Evolutionary conservation across 2,113 vertebrate genomes (phyloP).

Genomic region (Centropus unirufus): DNA sequence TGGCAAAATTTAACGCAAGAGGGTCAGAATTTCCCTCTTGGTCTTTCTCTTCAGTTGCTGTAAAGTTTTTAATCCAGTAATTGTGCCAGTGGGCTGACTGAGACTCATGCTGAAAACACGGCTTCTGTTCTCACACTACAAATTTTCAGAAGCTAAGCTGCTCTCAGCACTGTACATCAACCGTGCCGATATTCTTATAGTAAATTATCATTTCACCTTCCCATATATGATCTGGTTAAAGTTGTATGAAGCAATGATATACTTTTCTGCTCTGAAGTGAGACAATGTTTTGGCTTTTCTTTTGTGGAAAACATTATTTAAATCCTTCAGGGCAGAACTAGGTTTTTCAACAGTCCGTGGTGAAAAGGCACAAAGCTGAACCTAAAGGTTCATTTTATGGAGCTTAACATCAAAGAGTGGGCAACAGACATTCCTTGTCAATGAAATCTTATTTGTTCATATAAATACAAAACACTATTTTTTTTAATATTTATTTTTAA

Average conservation of each 20-base stretch:
- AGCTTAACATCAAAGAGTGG: background rate
- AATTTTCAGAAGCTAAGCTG: background rate
- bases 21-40: background rate
- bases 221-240: background rate
- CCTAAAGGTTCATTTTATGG: background rate
- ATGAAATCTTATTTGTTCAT: background rate
- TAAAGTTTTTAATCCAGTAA: slow-evolving; percentile 40
- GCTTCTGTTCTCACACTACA: background rate
- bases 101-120: background rate
- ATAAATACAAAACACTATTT: background rate
- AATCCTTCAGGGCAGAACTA: background rate
- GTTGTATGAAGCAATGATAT: background rate
- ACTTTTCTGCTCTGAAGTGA: background rate
- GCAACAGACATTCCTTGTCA: background rate
- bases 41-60: background rate
- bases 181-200: background rate
- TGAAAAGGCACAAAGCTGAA: background rate
- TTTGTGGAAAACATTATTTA: background rate
- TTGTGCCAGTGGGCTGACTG: background rate
- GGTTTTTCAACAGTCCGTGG: background rate
- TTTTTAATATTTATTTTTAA: background rate
- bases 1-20: slow-evolving; percentile 12
- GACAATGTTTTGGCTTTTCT: background rate
- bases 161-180: background rate
- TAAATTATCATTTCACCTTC: background rate